A percentile compares a stretch with the other conserved stretches of the same genome.
Conservation (phyloP, 2,888 invertebrate species). For the Aproaerema taeniolella region DNA sequence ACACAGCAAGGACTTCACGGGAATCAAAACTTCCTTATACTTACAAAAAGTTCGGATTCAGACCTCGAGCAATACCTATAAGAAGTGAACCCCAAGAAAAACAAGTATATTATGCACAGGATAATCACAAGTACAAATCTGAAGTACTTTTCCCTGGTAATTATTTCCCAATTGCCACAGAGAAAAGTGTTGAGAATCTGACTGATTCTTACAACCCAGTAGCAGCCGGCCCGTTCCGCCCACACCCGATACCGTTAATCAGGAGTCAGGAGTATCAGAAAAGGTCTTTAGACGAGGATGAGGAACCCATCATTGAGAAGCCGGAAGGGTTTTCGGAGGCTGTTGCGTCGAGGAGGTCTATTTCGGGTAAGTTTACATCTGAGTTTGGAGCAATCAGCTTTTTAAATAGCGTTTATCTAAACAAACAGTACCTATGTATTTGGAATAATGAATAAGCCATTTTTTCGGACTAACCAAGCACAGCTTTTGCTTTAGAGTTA, state of each 20-base stretch:
- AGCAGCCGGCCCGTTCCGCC: constrained; percentile 38
- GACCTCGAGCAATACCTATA: constrained; percentile 53
- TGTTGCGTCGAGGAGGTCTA: constrained; percentile 54
- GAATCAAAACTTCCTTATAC: constrained; percentile 32
- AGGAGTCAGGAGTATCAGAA: constrained; percentile 48
- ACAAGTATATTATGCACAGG: constrained; percentile 48
- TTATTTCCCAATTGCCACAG: constrained; percentile 68
- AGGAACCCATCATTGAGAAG: constrained; percentile 50
- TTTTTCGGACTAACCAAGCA: too few species aligned
- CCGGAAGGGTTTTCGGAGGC: constrained; percentile 47
- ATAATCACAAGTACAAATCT: constrained; percentile 46
- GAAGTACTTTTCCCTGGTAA: constrained; percentile 68
- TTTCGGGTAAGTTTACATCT: constrained; percentile 63
- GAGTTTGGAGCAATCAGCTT: too few species aligned
- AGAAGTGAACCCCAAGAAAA: constrained; percentile 41
- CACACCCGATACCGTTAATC: constrained; percentile 57
- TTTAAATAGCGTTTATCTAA: too few species aligned
- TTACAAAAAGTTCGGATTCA: constrained; percentile 48
- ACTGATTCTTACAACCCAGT: constrained; percentile 28
- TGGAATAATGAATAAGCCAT: too few species aligned
- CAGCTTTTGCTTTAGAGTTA: too few species aligned
- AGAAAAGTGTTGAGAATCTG: constrained; percentile 49
- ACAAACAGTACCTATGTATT: too few species aligned
- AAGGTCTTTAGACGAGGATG: constrained; percentile 47
- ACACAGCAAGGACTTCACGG: constrained; percentile 28